phyloP scores from a whole-genome alignment of 37 sponge, comb jelly and placozoan species.

The Crambe crambe region DNA sequence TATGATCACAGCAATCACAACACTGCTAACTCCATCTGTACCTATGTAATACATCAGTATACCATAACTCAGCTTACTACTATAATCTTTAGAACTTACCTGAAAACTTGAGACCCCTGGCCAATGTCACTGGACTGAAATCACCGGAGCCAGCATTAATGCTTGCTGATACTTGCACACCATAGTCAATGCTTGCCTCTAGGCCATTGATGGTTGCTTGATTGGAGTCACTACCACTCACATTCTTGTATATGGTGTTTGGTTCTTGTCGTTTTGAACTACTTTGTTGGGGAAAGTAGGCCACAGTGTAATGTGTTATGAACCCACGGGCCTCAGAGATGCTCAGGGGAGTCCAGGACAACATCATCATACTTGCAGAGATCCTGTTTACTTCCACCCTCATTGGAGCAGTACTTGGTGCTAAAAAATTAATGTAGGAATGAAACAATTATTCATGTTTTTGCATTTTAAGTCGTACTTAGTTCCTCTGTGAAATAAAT shows the following conservation, averaged over 20 bases:
- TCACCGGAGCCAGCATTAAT: neutral
- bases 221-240: neutral
- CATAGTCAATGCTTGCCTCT: constrained; percentile 3
- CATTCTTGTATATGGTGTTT: neutral
- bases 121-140: neutral
- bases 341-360: constrained; percentile 19
- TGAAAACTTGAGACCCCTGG: no score
- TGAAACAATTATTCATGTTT: neutral
- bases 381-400: neutral
- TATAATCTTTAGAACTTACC: no score
- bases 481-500: neutral
- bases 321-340: constrained; percentile 7
- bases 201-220: constrained; percentile 4
- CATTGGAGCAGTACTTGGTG: neutral
- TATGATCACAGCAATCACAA: no score
- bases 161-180: constrained; percentile 16
- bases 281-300: neutral
- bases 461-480: neutral
- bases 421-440: neutral
- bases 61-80: no score
- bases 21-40: no score
- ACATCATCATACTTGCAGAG: neutral
- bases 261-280: constrained; percentile 2
- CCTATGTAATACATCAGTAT: no score
- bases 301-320: constrained; percentile 11